These are phyloP conservation scores for Teleogryllus oceanicus DNA, from an alignment of 2,888 invertebrate species.

Conservation along the genomic window DNA sequence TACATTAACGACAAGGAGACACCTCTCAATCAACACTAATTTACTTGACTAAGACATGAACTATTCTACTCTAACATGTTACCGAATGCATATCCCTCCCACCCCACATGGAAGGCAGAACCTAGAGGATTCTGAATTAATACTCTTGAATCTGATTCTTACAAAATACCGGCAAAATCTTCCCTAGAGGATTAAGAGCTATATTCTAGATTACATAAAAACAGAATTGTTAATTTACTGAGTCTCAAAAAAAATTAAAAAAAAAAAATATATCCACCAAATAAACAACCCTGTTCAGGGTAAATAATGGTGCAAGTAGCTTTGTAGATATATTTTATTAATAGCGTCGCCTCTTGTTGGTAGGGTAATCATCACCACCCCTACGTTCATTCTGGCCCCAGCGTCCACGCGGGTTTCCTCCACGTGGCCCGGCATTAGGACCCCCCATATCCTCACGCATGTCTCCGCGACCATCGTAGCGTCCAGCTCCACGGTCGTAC, in stretches of 20 bases:
- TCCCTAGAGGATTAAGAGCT: background rate
- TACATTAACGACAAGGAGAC: too few species aligned
- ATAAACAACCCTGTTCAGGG: background rate
- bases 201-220: background rate
- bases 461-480: slow-evolving; percentile 43
- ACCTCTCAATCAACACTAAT: background rate
- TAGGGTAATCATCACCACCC: slow-evolving; percentile 57
- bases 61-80: background rate
- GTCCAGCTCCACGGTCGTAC: slow-evolving; percentile 42
- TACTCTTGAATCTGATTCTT: background rate
- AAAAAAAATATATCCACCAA: background rate
- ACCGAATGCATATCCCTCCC: background rate
- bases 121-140: background rate
- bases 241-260: background rate
- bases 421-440: slow-evolving; percentile 32
- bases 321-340: background rate
- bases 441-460: slow-evolving; percentile 35
- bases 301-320: background rate
- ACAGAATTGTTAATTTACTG: background rate
- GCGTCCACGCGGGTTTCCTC: slow-evolving; percentile 34
- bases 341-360: slow-evolving; percentile 63
- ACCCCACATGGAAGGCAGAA: background rate
- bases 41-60: background rate
- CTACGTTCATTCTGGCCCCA: slow-evolving; percentile 40
- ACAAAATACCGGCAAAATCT: background rate